Evolutionary conservation across 1,140 invertebrate species (phyloP), one percentile per base, ranked within the genome.

Genomic region (Araneus ventricosus): DNA sequence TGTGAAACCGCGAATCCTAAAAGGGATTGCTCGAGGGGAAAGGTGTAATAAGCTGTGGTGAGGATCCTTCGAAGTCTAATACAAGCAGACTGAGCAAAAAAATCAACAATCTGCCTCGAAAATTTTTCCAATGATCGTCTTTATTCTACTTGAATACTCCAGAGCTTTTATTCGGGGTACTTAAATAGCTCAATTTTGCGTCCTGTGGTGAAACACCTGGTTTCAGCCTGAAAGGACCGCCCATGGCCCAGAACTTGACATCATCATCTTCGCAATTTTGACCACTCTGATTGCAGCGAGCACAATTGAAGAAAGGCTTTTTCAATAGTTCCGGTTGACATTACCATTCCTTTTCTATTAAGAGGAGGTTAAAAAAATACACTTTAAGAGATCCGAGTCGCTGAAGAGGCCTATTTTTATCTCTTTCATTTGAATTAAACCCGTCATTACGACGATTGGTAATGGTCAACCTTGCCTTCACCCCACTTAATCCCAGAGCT

Each of bases 301-400:
- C 39, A 45, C 80, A 41, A 45, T 84, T 45, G 80, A 41, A 24
- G 80, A 45, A 45, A 84, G 30, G 22, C 45, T n/a, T 27, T 45
- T 45, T 84, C 39, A 84, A 84, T 84, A 27, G 80, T 84, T 84
- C 80, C 80, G 80, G 80, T 45, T 84, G 80, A 84, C 39, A 45
- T 84, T 52, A 45, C 80, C 39, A 52, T 84, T 84, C 34, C 34
- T 37, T 75, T 22, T 41, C 80, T 84, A 45, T 84, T 41, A 52
- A 22, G 39, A 52, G 22, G 27, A 22, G 80, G 80, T 52, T 75
- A 75, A 27, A 84, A 84, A 52, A 84, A 84, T 45, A 84, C 24
- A 24, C 80, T 84, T 84, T 45, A 75, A 75, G 30, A 34, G 70
- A 34, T 34, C 70, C 70, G 70, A 75, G 5, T 75, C 34, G 70